These are phyloP conservation scores for Stigmatopora nigra DNA, from an alignment of 2,113 vertebrate genomes.

Conservation along the genomic window DNA sequence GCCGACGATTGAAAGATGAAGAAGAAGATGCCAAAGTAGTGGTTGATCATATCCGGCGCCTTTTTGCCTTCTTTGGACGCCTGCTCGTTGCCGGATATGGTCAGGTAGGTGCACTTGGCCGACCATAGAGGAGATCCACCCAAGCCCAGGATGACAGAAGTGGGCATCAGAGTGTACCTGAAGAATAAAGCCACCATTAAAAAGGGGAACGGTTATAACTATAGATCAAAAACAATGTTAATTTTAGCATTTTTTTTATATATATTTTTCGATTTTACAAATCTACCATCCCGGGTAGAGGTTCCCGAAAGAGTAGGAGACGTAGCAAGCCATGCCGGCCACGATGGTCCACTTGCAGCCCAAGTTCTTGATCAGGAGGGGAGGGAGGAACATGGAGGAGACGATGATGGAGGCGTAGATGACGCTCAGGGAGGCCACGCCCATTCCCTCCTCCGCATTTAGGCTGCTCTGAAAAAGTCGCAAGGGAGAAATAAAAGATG, in stretches of 20 bases:
- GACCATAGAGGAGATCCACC: conserved; percentile 91
- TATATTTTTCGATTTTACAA: no score
- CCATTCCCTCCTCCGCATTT: conserved; percentile 80
- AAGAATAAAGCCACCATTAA: not conserved
- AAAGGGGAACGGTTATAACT: no score
- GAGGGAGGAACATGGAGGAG: conserved; percentile 90
- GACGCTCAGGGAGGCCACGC: conserved; percentile 82
- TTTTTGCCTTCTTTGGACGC: conserved; percentile 64
- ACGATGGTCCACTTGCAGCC: conserved; percentile 95
- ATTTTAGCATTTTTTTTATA: no score
- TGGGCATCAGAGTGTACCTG: conserved; percentile 88
- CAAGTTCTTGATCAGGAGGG: conserved; percentile 82
- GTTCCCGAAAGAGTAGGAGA: conserved; percentile 86
- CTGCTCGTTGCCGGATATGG: conserved; percentile 70
- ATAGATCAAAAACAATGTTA: no score
- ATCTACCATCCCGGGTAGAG: conserved; percentile 89
- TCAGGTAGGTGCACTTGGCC: conserved; percentile 88
- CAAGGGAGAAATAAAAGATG: no score
- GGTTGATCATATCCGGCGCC: conserved; percentile 78
- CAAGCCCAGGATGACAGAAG: conserved; percentile 84
- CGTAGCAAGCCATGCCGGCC: conserved; percentile 84
- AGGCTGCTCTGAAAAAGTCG: conserved; percentile 83
- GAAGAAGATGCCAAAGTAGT: conserved; percentile 92
- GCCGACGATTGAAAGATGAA: conserved; percentile 88
- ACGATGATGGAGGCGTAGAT: conserved; percentile 82